Evolutionary conservation across 2,888 invertebrate species (phyloP).

Genomic region (Ectobius pallidus): DNA sequence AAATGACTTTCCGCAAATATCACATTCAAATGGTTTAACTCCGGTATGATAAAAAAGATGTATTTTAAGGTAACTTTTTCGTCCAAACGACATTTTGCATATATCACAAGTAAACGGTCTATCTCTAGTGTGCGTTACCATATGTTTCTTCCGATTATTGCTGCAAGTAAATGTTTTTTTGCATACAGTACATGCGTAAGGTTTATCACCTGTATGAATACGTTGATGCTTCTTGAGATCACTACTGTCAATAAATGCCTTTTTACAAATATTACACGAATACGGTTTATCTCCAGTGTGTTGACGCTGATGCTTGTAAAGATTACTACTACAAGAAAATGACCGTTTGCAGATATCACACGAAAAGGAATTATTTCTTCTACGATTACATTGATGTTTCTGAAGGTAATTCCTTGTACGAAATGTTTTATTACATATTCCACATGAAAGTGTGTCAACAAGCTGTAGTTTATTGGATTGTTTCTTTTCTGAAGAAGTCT

Average conservation of each 20-base stretch:
- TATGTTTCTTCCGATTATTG: constrained; percentile 12
- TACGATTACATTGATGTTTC: too few species aligned
- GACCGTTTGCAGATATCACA: constrained; percentile 9
- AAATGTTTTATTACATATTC: too few species aligned
- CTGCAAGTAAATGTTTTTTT: constrained; percentile 2
- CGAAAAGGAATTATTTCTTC: neutral
- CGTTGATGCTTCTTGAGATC: constrained; percentile 14
- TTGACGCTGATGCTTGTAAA: neutral
- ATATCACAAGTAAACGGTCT: constrained; percentile 7
- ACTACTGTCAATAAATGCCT: constrained; percentile 2
- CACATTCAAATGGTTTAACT: constrained; percentile 24
- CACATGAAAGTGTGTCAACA: too few species aligned
- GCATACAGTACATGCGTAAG: constrained; percentile 15
- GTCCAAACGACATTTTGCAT: constrained; percentile 12
- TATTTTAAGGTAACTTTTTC: constrained; percentile 4
- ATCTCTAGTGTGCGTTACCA: constrained; percentile 15
- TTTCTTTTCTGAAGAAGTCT: too few species aligned
- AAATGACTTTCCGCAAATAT: constrained; percentile 13
- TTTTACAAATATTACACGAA: constrained; percentile 23
- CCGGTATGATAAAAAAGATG: constrained; percentile 18
- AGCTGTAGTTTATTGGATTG: too few species aligned
- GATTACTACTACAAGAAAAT: neutral
- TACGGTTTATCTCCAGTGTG: constrained; percentile 15
- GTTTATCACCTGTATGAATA: constrained; percentile 27
- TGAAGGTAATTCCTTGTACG: too few species aligned